Conservation (phyloP, 1,140 invertebrate species). For the Leptinotarsa texana region DNA sequence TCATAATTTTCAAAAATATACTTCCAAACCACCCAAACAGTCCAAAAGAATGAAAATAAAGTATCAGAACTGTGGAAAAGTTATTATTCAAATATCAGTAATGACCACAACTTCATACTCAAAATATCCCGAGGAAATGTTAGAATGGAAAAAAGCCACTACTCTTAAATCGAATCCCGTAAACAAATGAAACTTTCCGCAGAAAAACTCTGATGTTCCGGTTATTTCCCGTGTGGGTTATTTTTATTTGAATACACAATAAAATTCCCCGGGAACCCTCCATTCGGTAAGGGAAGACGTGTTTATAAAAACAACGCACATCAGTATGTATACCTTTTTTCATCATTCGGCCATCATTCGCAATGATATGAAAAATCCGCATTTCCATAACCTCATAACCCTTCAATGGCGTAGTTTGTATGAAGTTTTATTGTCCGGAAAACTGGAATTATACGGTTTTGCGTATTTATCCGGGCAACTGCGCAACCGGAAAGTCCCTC, state of each 20-base stretch:
- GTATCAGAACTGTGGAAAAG: too few relatives aligned
- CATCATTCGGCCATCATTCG: neutral
- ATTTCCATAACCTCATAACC: slow-evolving; percentile 49
- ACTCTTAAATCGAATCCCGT: too few relatives aligned
- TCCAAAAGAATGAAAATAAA: too few relatives aligned
- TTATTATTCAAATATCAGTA: too few relatives aligned
- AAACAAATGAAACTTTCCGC: neutral
- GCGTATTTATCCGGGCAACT: slow-evolving; percentile 46
- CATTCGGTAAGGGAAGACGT: neutral
- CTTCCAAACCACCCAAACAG: too few relatives aligned
- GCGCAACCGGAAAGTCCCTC: slow-evolving; percentile 35
- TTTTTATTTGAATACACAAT: slow-evolving; percentile 3
- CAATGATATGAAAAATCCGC: slow-evolving; percentile 14
- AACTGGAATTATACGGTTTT: slow-evolving; percentile 48
- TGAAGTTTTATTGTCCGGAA: slow-evolving; percentile 52
- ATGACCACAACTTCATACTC: too few relatives aligned
- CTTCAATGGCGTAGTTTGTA: slow-evolving; percentile 48
- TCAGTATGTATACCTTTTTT: slow-evolving; percentile 19
- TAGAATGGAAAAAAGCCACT: too few relatives aligned
- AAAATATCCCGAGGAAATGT: too few relatives aligned
- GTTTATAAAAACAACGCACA: slow-evolving; percentile 18
- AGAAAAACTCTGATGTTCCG: neutral
- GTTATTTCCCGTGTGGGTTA: neutral
- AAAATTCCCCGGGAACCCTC: neutral
- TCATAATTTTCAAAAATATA: too few relatives aligned